Conservation (phyloP, 2,888 invertebrate genomes). For the Catocala nupta region DNA sequence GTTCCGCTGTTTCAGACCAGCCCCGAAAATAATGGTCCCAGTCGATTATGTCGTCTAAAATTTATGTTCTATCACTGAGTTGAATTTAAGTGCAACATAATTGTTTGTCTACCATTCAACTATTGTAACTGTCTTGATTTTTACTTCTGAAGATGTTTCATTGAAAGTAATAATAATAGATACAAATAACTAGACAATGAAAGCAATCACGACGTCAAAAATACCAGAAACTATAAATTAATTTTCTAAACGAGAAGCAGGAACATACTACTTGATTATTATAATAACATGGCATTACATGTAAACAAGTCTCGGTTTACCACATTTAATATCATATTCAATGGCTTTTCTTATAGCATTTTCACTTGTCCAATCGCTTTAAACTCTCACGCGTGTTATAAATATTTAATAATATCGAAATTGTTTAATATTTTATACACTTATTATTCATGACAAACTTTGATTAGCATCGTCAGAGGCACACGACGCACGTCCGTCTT, state of each 20-base stretch:
- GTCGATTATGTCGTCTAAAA: constrained; percentile 27
- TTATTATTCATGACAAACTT: constrained; percentile 69
- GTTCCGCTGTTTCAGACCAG: constrained; percentile 49
- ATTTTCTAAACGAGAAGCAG: too few relatives aligned
- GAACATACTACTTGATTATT: too few relatives aligned
- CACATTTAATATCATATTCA: constrained; percentile 9
- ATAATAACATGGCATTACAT: too few relatives aligned
- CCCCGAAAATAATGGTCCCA: constrained; percentile 44
- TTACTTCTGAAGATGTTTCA: too few relatives aligned
- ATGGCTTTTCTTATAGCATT: constrained; percentile 22
- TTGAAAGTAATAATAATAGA: too few relatives aligned
- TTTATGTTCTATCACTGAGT: background rate
- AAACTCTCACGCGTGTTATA: constrained; percentile 46
- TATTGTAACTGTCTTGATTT: too few relatives aligned
- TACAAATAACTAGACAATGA: too few relatives aligned
- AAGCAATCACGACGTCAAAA: too few relatives aligned
- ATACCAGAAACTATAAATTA: too few relatives aligned
- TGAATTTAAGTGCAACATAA: too few relatives aligned
- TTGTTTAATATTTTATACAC: constrained; percentile 56
- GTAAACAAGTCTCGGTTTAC: background rate
- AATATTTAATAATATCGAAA: constrained; percentile 54
- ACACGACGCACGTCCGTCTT: constrained; percentile 82
- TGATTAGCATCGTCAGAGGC: constrained; percentile 72
- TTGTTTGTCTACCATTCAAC: too few relatives aligned
- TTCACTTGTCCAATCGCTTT: constrained; percentile 48